Base-by-base conservation (phyloP, 2,113 vertebrate species). In the Catharus bicknelli region DNA sequence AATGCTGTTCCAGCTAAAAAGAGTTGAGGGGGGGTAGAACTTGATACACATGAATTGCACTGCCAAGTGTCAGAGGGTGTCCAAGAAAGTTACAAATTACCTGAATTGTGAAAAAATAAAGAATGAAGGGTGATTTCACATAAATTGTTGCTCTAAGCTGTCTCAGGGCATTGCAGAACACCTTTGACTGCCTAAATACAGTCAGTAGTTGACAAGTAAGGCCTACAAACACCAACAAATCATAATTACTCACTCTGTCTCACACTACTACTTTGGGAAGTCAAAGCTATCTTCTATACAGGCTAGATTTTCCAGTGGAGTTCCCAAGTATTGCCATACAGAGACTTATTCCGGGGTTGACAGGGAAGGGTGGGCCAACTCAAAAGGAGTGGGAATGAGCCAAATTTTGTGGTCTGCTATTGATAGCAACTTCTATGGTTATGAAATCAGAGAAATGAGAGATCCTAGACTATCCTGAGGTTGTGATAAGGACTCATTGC, bases 11-110 rank as follows among this genome's bases (percentile, higher is more conserved):
- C 22, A 82, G 53, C 45, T 80, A 42, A 74, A 94, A n/a, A 51
- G 16, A 47, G 11, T 7, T 4, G 9, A 5, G 11, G 2, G 7
- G 3, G 6, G 34, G 38, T 38, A 38, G 25, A 45, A 3, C 11
- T 20, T 66, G 12, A 29, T 74, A 30, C 9, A 14, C 9, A 23
- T 16, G 7, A 48, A 53, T 80, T 81, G n/a, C 57, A 38, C 34
- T 84, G 62, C 50, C 23, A 59, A 57, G 20, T 23, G 16, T 68
- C 57, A 43, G 57, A 81, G 7, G 2, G 10, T n/a, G 7, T 55
- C 66, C 54, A 68, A 66, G 29, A 62, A 64, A 62, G 21, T 84
- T 63, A 43, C 9, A 50, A 18, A 59, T 83, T 47, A 48, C 14
- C 27, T 57, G 11, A 75, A 50, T 1, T 48, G 30, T 4, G 13